Evolutionary conservation across 2,797 vertebrate genomes (phyloP).

Genomic region (Parotocinclus haroldoi): DNA sequence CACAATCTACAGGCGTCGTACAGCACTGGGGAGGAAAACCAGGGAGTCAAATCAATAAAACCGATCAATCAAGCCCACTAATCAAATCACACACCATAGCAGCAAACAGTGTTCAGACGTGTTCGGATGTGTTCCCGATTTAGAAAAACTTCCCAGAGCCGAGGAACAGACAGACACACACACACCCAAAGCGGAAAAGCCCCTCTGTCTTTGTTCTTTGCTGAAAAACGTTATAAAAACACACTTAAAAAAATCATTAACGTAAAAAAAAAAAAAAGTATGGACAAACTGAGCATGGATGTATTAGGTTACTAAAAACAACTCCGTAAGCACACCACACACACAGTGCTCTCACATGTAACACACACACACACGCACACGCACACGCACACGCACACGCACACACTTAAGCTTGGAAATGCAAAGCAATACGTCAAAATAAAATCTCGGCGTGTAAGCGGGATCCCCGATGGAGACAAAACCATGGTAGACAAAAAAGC

Average conservation of each 20-base stretch:
- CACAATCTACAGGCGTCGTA: conserved; percentile 59
- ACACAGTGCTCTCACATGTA: no score
- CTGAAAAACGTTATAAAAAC: conserved; percentile 42
- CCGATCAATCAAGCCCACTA: conserved; percentile 23
- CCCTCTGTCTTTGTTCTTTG: conserved; percentile 62
- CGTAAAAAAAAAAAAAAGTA: neutral
- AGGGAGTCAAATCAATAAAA: conserved; percentile 20
- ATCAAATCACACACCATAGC: conserved; percentile 57
- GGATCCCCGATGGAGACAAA: no score
- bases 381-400: no score
- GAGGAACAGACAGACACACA: conserved; percentile 41
- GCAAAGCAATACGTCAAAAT: no score
- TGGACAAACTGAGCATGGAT: neutral
- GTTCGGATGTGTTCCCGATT: conserved; percentile 62
- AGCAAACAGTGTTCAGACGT: conserved; percentile 65
- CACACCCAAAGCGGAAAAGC: conserved; percentile 46
- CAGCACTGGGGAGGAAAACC: conserved; percentile 46
- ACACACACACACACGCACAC: no score
- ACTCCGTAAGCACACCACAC: no score
- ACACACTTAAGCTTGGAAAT: no score
- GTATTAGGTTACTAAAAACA: no score
- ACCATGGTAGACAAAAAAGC: no score
- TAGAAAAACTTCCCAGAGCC: conserved; percentile 35
- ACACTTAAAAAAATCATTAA: conserved; percentile 8
- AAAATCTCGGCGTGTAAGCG: no score